Conservation (phyloP, 1,140 invertebrate species). For the Drosophila pallidifrons region DNA sequence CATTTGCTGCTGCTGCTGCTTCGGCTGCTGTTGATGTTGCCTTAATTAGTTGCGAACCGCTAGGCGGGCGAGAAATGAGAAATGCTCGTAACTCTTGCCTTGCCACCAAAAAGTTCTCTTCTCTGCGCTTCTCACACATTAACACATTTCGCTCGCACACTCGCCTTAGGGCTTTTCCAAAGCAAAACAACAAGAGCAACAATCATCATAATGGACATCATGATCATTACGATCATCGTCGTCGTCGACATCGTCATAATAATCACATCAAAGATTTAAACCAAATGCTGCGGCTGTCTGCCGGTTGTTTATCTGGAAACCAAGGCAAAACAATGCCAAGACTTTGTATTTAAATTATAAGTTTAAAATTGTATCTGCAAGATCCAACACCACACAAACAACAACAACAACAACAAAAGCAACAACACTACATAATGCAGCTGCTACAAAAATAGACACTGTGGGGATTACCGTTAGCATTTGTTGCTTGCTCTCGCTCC, state of each 20-base stretch:
- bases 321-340: constrained; percentile 67
- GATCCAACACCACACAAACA: constrained; percentile 42
- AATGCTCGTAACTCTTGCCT: constrained; percentile 37
- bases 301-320: constrained; percentile 16
- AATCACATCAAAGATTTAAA: constrained; percentile 61
- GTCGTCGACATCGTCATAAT: constrained; percentile 59
- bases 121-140: constrained; percentile 75
- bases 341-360: constrained; percentile 82
- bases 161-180: constrained; percentile 36
- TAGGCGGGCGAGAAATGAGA: constrained; percentile 55
- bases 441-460: constrained; percentile 75
- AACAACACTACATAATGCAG: constrained; percentile 10
- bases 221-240: constrained; percentile 63
- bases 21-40: constrained; percentile 25
- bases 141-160: constrained; percentile 62
- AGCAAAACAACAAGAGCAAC: constrained; percentile 35
- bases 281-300: constrained; percentile 37
- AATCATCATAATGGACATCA: constrained; percentile 25
- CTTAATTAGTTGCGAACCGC: constrained; percentile 80
- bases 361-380: constrained; percentile 73
- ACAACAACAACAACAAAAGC: neutral
- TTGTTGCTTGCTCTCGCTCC: constrained; percentile 37
- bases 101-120: constrained; percentile 38
- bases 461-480: constrained; percentile 75
- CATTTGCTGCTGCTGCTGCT: constrained; percentile 26